phyloP scores from a whole-genome alignment of 1,140 invertebrate genomes.

The Phymorhynchus buccinoides region DNA sequence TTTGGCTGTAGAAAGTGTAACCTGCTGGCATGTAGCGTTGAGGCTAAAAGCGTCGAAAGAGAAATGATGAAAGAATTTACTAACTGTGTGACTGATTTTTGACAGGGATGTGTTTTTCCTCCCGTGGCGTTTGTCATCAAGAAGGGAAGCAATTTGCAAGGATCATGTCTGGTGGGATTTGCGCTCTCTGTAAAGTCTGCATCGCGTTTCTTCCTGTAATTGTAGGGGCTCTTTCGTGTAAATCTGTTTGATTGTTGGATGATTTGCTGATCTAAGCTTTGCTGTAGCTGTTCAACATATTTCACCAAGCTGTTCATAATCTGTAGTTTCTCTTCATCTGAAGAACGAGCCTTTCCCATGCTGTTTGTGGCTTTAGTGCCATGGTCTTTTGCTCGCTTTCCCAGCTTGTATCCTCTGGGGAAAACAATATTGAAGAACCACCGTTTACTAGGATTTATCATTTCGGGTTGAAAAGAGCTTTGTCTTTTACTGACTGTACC shows the following conservation, averaged over 20 bases:
- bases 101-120: background rate
- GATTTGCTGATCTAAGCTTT: background rate
- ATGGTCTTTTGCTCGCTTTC: background rate
- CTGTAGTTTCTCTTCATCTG: background rate
- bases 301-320: background rate
- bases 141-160: background rate
- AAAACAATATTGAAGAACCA: background rate
- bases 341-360: background rate
- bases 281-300: background rate
- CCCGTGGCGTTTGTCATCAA: background rate
- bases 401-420: constrained; percentile 2
- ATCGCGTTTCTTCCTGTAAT: background rate
- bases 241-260: background rate
- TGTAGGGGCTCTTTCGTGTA: background rate
- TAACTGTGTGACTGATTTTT: background rate
- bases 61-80: background rate
- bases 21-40: background rate
- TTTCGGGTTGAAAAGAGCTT: background rate
- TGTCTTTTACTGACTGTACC: background rate
- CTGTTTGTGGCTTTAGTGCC: background rate
- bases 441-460: background rate
- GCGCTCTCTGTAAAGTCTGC: background rate
- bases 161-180: background rate
- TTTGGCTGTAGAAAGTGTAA: background rate
- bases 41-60: background rate